Base-by-base conservation (phyloP, 2,888 invertebrate species). In the Campaea margaritaria region DNA sequence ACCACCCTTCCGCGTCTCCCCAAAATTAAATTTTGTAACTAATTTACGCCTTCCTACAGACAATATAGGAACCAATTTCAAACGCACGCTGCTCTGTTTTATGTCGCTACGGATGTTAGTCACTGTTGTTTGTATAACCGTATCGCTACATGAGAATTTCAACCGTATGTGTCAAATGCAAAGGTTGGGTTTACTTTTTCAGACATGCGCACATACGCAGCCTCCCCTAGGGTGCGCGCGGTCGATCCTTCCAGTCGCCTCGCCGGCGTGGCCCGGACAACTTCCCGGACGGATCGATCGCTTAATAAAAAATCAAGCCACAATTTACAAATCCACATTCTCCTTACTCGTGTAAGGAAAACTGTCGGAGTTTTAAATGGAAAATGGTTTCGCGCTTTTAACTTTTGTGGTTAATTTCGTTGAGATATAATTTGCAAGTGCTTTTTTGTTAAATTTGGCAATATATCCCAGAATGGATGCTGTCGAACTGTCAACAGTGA, bases 221-320 rank as follows among this genome's bases (percentile, higher is more conserved):
- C 89, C 91, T 92, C 90, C 91, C 91, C 91, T 79, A 81, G 87
- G 88, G 87, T 84, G 82, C 82, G 78, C 81, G 82, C 85, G 88
- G 86, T 92, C 91, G 91, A 91, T 91, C 89, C 89, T 84, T 83
- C 82, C 91, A 91, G 91, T 91, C 89, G 89, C 87, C 85, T 85
- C 82, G 86, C 85, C 86, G 90, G 89, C 90, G 86, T 80, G 81
- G 87, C 82, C 84, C 88, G 87, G 87, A 81, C 88, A 75, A 81
- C 86, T 85, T 74, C 84, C 84, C 81, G 79, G 77, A 75, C 79
- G 69, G 73, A 78, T 70, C 65, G 75, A 74, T 72, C 72, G 68
- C 69, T 74, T 74, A 76, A 75, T n/a, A 66, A 70, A 76, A 79
- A 74, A 72, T 66, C 73, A 74, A 74, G 66, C 52, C 70, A 75